These are phyloP conservation scores for Andrena chrysosceles DNA, from an alignment of 2,888 invertebrate genomes.

Conservation along the genomic window DNA sequence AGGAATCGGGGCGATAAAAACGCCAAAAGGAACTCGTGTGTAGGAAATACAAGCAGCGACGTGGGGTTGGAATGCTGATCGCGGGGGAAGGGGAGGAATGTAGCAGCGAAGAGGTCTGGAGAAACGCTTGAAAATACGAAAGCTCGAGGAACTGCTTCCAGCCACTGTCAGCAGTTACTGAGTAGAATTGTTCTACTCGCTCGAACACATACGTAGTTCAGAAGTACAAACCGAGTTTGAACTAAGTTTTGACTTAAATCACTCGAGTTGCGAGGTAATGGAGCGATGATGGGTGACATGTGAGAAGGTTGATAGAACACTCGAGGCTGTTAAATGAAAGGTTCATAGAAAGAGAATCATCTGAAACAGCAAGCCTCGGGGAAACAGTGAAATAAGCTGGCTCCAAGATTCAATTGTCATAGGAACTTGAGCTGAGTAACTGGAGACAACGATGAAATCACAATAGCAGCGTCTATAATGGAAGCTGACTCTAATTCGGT, in stretches of 20 bases:
- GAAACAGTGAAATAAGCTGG: no score
- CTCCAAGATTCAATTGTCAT: neutral
- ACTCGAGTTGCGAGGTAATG: no score
- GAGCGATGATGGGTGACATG: no score
- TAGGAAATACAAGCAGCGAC: conserved; percentile 2
- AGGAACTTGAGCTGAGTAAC: neutral
- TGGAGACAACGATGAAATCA: neutral
- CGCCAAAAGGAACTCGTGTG: neutral
- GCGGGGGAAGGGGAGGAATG: neutral
- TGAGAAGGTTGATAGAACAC: no score
- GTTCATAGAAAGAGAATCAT: no score
- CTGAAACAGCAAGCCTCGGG: no score
- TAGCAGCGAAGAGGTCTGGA: neutral
- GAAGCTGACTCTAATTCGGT: neutral
- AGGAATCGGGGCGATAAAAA: neutral
- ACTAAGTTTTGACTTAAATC: no score
- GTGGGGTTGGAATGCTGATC: conserved; percentile 1
- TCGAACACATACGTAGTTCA: conserved; percentile 5
- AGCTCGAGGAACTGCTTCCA: neutral
- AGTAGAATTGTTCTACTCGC: neutral
- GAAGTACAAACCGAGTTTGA: neutral
- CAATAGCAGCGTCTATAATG: neutral
- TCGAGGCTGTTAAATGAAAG: no score
- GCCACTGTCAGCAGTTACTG: neutral
- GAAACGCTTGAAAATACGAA: neutral